Conservation (phyloP, 2,113 vertebrate genomes). For the Mugil cephalus region DNA sequence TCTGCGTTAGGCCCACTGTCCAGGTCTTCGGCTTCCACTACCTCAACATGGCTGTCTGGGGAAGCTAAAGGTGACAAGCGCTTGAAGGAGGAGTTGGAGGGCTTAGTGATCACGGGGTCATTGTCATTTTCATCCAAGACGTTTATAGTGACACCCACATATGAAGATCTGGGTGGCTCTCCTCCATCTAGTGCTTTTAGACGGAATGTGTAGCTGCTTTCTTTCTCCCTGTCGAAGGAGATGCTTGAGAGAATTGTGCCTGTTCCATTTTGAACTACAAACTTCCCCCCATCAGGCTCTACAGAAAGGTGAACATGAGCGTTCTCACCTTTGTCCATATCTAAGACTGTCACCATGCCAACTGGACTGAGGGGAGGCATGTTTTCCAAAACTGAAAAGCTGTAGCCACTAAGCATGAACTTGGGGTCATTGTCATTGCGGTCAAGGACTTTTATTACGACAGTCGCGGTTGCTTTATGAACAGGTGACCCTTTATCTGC, state of each 20-base stretch:
- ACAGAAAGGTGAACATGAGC: conserved; percentile 93
- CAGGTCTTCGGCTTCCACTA: conserved; percentile 95
- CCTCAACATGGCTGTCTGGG: conserved; percentile 92
- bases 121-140: conserved; percentile 99
- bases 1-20: conserved; percentile 95
- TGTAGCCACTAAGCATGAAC: conserved; percentile 98
- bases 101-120: conserved; percentile 94
- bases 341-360: conserved; percentile 97
- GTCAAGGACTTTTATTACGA: conserved; percentile 94
- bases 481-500: conserved; percentile 95
- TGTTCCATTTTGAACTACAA: conserved; percentile 97
- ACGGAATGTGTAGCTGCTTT: conserved; percentile 97
- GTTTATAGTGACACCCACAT: conserved; percentile 96
- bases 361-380: conserved; percentile 97
- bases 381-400: conserved; percentile 98
- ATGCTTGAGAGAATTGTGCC: conserved; percentile 98
- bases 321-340: conserved; percentile 96
- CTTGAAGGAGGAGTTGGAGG: conserved; percentile 94
- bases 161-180: conserved; percentile 94
- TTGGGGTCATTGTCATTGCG: conserved; percentile 98
- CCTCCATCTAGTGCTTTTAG: conserved; percentile 95
- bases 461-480: conserved; percentile 94
- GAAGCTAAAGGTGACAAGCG: conserved; percentile 91
- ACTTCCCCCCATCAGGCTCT: conserved; percentile 96
- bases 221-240: conserved; percentile 97